Conservation (phyloP, 2,888 invertebrate genomes). For the Lutraria lutraria region DNA sequence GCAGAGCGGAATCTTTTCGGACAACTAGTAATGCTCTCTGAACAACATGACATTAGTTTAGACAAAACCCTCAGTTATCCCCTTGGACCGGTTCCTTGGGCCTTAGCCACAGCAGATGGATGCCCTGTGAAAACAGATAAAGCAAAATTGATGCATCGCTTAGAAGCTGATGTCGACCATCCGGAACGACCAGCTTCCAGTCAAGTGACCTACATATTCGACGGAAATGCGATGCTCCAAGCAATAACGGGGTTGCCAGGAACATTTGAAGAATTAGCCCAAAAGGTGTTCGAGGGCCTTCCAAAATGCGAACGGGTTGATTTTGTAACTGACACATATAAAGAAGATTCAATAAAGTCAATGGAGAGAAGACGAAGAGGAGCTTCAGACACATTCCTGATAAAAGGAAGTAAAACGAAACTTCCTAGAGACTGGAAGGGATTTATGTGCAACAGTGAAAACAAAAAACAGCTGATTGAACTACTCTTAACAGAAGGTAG, state of each 20-base stretch:
- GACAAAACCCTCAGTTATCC: conserved; percentile 54
- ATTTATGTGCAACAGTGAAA: too few species aligned
- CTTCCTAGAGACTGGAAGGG: conserved; percentile 49
- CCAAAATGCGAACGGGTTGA: too few species aligned
- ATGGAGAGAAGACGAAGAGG: conserved; percentile 35
- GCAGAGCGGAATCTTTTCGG: conserved; percentile 59
- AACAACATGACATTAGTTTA: conserved; percentile 57
- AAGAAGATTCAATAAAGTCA: not conserved
- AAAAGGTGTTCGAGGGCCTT: too few species aligned
- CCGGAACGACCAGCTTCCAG: too few species aligned
- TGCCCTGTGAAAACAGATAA: conserved; percentile 61
- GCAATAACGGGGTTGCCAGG: too few species aligned
- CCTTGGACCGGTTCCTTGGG: conserved; percentile 57
- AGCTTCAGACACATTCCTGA: conserved; percentile 7
- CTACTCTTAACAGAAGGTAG: too few species aligned
- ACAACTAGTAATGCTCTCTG: conserved; percentile 47
- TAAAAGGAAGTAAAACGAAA: conserved; percentile 43
- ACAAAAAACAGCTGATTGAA: too few species aligned
- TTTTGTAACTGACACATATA: too few species aligned
- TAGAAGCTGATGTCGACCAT: too few species aligned
- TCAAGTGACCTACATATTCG: too few species aligned
- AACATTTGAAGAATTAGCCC: too few species aligned
- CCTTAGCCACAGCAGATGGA: conserved; percentile 66
- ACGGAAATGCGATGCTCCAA: too few species aligned
- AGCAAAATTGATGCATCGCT: conserved; percentile 44